Evolutionary conservation across 2,797 vertebrate genomes (phyloP).

Genomic region (Chrosomus eos): DNA sequence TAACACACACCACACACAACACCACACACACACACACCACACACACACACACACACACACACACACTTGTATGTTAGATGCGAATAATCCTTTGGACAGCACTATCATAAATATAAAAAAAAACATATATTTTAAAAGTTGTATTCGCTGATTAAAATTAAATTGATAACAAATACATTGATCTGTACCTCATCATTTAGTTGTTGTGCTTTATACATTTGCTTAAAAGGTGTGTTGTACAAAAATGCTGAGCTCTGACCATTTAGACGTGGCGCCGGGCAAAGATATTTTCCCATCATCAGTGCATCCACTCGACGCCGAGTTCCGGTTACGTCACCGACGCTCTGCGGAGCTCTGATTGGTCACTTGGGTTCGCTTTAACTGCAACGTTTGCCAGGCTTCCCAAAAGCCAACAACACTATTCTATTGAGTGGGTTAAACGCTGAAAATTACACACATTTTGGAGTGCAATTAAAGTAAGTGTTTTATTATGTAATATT

Average conservation of each 20-base stretch:
- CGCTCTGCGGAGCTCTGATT: constrained; percentile 3
- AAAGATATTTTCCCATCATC: background rate
- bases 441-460: background rate
- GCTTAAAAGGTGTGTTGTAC: background rate
- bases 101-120: too few relatives aligned
- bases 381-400: background rate
- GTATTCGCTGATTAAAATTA: background rate
- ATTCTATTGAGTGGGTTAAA: too few relatives aligned
- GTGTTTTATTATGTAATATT: background rate
- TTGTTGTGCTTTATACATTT: background rate
- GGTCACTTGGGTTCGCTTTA: background rate
- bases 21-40: too few relatives aligned
- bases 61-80: too few relatives aligned
- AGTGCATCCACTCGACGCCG: background rate
- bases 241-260: constrained; percentile 7
- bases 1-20: too few relatives aligned
- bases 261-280: constrained; percentile 56
- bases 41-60: too few relatives aligned
- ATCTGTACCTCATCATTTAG: background rate
- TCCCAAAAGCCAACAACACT: background rate
- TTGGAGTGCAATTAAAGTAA: background rate
- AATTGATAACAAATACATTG: background rate
- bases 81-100: too few relatives aligned
- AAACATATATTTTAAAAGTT: background rate
- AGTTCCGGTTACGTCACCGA: background rate